phyloP scores from a whole-genome alignment of 2,113 vertebrate species.

The Pelvicachromis taeniatus region DNA sequence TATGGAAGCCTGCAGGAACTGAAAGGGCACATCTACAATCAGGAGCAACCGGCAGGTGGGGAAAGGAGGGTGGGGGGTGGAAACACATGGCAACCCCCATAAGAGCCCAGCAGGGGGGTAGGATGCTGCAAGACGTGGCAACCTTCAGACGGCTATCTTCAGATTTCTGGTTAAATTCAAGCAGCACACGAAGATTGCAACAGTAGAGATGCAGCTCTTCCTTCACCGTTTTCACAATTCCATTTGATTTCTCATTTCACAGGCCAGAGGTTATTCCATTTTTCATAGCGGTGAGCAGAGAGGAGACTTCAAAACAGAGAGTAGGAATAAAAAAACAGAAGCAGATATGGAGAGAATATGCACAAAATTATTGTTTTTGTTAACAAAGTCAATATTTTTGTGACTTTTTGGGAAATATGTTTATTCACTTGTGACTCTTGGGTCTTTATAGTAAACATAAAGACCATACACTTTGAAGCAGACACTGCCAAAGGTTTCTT shows the following conservation, averaged over 20 bases:
- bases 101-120: background rate
- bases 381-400: background rate
- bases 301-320: background rate
- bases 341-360: background rate
- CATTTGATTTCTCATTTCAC: constrained; percentile 46
- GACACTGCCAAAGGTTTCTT: background rate
- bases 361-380: background rate
- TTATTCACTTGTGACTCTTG: background rate
- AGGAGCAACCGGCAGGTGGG: background rate
- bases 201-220: background rate
- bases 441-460: background rate
- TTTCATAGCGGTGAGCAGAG: background rate
- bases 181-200: background rate
- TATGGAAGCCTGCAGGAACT: constrained; percentile 59
- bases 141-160: constrained; percentile 27
- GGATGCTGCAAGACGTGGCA: constrained; percentile 12
- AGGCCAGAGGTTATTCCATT: background rate
- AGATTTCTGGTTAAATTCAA: constrained; percentile 4
- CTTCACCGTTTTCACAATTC: constrained; percentile 5
- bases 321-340: background rate
- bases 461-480: background rate
- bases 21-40: constrained; percentile 50
- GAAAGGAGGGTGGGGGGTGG: constrained; percentile 13
- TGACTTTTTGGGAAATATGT: background rate
- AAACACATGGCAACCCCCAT: constrained; percentile 10